Evolutionary conservation across 2,113 vertebrate genomes (phyloP).

Genomic region (Cynocephalus volans): DNA sequence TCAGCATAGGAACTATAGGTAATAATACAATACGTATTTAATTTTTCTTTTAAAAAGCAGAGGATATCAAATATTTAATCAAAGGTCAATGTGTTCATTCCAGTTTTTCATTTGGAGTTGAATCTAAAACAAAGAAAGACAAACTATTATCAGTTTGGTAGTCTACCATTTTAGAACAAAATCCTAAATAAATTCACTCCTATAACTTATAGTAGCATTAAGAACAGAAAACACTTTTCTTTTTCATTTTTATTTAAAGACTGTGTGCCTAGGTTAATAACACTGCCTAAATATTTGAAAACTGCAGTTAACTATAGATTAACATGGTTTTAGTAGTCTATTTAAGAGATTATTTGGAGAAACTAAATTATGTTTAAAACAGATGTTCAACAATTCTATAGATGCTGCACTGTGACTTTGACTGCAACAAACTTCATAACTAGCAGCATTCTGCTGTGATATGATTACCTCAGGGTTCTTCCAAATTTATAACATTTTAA

Average conservation of each 20-base stretch:
- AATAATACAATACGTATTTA: too few species aligned
- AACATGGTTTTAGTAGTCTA: slow-evolving; percentile 82
- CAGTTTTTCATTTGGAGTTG: not conserved
- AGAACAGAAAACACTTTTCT: not conserved
- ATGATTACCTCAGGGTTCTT: not conserved
- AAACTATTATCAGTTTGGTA: not conserved
- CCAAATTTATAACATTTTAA: not conserved
- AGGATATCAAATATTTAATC: not conserved
- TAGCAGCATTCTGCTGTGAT: not conserved
- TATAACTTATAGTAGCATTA: not conserved
- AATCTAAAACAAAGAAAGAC: slow-evolving; percentile 28
- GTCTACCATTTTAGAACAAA: slow-evolving; percentile 19
- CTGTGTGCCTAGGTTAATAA: not conserved
- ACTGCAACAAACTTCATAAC: not conserved
- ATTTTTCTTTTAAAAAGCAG: not conserved
- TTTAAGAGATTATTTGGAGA: slow-evolving; percentile 84
- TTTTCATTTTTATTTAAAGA: slow-evolving; percentile 31
- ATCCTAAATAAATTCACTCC: not conserved
- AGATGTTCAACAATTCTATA: slow-evolving; percentile 71
- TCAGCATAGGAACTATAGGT: too few species aligned
- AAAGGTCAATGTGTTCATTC: not conserved
- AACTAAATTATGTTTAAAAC: slow-evolving; percentile 80
- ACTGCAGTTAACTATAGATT: slow-evolving; percentile 78
- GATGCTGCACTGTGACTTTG: slow-evolving; percentile 58
- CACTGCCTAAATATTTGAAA: slow-evolving; percentile 59